A percentile compares a stretch with the other conserved stretches of the same genome.
Conservation (phyloP, 1,140 invertebrate species). For the Odontomachus brunneus region DNA sequence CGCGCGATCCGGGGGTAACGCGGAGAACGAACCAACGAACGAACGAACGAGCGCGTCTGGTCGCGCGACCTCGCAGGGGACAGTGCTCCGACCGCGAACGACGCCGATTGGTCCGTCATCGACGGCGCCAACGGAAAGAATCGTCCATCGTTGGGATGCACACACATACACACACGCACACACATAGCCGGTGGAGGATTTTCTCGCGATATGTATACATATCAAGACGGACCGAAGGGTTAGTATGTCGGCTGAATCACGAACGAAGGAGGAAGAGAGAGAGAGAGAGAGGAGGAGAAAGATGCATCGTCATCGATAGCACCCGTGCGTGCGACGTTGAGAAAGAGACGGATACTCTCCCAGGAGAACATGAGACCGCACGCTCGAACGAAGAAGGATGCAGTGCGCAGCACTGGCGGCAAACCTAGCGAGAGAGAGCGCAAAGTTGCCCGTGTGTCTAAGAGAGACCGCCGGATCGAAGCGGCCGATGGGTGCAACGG, state of each 20-base stretch:
- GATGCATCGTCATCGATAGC: not conserved
- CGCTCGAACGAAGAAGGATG: slow-evolving; percentile 9
- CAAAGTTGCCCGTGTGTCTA: not conserved
- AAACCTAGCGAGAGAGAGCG: not conserved
- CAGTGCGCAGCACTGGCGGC: not conserved
- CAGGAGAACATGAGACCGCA: not conserved
- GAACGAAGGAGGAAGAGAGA: not conserved
- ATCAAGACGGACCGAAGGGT: not conserved
- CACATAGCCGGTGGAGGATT: not conserved
- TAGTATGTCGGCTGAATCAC: not conserved
- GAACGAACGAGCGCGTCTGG: slow-evolving; percentile 57
- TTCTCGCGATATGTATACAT: not conserved
- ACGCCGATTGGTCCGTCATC: slow-evolving; percentile 42
- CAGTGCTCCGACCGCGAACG: slow-evolving; percentile 59
- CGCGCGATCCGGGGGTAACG: slow-evolving; percentile 14
- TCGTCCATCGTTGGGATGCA: not conserved
- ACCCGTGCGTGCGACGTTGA: not conserved
- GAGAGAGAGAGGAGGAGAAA: not conserved
- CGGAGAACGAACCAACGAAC: not conserved
- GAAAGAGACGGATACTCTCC: not conserved
- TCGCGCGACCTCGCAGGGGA: slow-evolving; percentile 68
- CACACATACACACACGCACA: not conserved
- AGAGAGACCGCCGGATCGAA: slow-evolving; percentile 8
- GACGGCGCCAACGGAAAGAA: slow-evolving; percentile 62
- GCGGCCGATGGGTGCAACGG: not conserved